A percentile compares a stretch with the other conserved stretches of the same genome.
Evolutionary conservation across 2,888 invertebrate genomes (phyloP).

Genomic region (Taphrorychus bicolor): DNA sequence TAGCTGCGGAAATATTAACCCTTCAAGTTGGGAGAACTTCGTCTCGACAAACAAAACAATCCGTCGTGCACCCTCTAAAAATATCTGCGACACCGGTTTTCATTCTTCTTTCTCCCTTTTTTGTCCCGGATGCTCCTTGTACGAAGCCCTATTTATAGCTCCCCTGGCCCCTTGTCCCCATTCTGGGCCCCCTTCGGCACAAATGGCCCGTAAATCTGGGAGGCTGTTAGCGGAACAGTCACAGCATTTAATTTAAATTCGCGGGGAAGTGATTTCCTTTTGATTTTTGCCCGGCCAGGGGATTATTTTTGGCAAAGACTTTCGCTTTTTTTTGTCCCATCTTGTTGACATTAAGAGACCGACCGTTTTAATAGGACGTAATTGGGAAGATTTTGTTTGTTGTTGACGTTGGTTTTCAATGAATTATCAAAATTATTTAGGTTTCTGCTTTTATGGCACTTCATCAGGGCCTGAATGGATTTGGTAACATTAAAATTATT

Average conservation of each 20-base stretch:
- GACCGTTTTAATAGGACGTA: too few species aligned
- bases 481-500: too few species aligned
- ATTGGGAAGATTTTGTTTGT: too few species aligned
- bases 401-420: too few species aligned
- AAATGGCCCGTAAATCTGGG: slow-evolving; percentile 21
- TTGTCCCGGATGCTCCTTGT: slow-evolving; percentile 13
- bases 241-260: slow-evolving; percentile 26
- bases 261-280: slow-evolving; percentile 11
- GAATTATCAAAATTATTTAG: too few species aligned
- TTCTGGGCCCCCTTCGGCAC: slow-evolving; percentile 1
- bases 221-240: slow-evolving; percentile 28
- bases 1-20: too few species aligned
- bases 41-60: background rate
- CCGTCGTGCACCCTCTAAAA: background rate
- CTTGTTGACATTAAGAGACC: background rate
- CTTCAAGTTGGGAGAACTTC: background rate
- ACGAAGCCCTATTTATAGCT: slow-evolving; percentile 28
- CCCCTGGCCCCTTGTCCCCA: slow-evolving; percentile 18
- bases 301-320: background rate
- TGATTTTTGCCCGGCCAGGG: background rate
- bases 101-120: background rate
- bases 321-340: background rate
- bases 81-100: background rate
- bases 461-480: too few species aligned
- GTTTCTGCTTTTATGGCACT: too few species aligned